A percentile compares a stretch with the other conserved stretches of the same genome.
Evolutionary conservation across 2,888 invertebrate genomes (phyloP).

Genomic region (Cancer borealis): DNA sequence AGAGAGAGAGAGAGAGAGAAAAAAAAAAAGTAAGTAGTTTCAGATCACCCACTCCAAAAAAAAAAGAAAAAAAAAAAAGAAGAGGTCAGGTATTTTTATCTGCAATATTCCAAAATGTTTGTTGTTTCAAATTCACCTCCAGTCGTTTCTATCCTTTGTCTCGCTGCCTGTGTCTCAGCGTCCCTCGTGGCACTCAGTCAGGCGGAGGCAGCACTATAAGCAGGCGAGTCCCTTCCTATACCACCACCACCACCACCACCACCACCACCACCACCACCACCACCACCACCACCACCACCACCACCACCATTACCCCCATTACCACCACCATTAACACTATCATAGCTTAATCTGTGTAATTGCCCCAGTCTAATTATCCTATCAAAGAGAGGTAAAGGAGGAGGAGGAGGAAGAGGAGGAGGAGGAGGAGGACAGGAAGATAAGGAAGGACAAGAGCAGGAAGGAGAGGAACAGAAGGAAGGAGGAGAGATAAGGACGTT

Average conservation of each 20-base stretch:
- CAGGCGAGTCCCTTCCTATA: neutral
- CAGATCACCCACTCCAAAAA: neutral
- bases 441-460: neutral
- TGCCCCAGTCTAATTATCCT: neutral
- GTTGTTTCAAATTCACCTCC: no score
- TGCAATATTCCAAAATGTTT: no score
- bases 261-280: no score
- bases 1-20: neutral
- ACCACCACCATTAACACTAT: neutral
- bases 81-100: neutral
- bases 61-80: neutral
- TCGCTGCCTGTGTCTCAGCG: no score
- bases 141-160: no score
- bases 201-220: no score
- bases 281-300: neutral
- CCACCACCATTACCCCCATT: neutral
- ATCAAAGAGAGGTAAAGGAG: neutral
- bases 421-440: neutral
- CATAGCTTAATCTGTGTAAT: neutral
- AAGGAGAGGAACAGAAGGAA: neutral
- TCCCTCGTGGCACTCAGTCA: no score
- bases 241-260: neutral
- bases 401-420: neutral
- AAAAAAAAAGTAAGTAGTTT: neutral
- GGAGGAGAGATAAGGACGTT: neutral